Conservation (phyloP, 1,140 invertebrate species). For the Holcopasites calliopsidis region DNA sequence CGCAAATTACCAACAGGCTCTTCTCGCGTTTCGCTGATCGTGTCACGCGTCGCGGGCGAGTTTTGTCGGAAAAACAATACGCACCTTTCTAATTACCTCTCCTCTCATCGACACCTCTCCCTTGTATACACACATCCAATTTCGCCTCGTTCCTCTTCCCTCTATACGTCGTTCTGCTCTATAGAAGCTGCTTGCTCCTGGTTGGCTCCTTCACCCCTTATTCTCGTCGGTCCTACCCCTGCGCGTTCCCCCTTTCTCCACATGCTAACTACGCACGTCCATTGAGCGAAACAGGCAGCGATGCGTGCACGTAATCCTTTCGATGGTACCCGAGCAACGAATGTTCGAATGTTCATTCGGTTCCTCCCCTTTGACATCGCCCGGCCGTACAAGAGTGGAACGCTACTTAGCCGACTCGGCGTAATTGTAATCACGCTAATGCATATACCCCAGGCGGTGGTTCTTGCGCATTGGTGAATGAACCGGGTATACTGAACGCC, state of each 20-base stretch:
- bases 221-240: not conserved
- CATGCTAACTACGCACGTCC: not conserved
- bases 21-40: not conserved
- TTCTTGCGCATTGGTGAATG: slow-evolving; percentile 11
- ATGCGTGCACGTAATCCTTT: slow-evolving; percentile 26
- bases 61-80: slow-evolving; percentile 13
- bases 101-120: slow-evolving; percentile 13
- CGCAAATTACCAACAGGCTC: not conserved
- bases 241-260: not conserved
- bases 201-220: not conserved
- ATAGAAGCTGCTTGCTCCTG: not conserved
- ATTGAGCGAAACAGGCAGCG: too few relatives aligned
- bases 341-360: slow-evolving; percentile 31
- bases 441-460: slow-evolving; percentile 33
- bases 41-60: slow-evolving; percentile 1
- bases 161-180: not conserved
- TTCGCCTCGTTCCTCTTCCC: not conserved
- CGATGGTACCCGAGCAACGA: not conserved
- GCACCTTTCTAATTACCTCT: slow-evolving; percentile 1
- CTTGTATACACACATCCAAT: not conserved
- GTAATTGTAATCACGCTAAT: slow-evolving; percentile 69
- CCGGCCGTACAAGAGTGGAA: slow-evolving; percentile 4
- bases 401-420: slow-evolving; percentile 53
- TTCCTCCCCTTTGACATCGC: slow-evolving; percentile 8
- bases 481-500: not conserved